Evolutionary conservation across 1,140 invertebrate species (phyloP).

Genomic region (Theocolax elegans): DNA sequence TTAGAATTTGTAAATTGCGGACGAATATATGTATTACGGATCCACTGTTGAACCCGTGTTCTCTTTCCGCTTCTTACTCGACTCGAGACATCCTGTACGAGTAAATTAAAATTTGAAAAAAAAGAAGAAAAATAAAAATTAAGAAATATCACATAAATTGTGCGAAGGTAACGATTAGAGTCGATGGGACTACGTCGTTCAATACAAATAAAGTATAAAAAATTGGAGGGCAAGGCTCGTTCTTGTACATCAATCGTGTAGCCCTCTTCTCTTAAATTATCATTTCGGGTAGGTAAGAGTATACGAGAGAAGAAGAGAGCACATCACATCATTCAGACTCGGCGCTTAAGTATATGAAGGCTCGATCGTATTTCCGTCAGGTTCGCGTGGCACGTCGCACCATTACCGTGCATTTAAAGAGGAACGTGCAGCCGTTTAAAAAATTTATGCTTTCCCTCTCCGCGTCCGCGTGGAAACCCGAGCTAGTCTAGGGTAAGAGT

Average conservation of each 20-base stretch:
- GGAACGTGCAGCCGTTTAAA: slow-evolving; percentile 34
- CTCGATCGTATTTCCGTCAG: slow-evolving; percentile 28
- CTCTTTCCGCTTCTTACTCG: background rate
- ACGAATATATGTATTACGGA: background rate
- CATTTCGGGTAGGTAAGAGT: background rate
- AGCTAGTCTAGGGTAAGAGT: slow-evolving; percentile 14
- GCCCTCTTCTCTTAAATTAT: no score
- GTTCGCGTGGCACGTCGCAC: slow-evolving; percentile 21
- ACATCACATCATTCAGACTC: no score
- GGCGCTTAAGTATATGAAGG: background rate
- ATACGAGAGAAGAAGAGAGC: background rate
- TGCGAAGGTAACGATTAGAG: slow-evolving; percentile 31
- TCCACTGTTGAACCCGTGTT: no score
- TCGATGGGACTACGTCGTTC: slow-evolving; percentile 13
- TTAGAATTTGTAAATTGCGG: background rate
- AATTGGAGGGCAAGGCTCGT: slow-evolving; percentile 7
- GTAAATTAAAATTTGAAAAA: no score
- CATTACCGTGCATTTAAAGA: slow-evolving; percentile 41
- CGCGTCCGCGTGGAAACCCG: background rate
- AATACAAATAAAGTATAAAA: slow-evolving; percentile 33
- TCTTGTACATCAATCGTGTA: background rate
- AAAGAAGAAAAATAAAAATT: no score
- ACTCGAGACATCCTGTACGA: no score
- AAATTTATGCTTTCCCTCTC: slow-evolving; percentile 36
- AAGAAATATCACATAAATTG: no score